Evolutionary conservation across 2,888 invertebrate genomes (phyloP), one percentile per base, ranked within the genome.

Genomic region (Onchidella celtica): DNA sequence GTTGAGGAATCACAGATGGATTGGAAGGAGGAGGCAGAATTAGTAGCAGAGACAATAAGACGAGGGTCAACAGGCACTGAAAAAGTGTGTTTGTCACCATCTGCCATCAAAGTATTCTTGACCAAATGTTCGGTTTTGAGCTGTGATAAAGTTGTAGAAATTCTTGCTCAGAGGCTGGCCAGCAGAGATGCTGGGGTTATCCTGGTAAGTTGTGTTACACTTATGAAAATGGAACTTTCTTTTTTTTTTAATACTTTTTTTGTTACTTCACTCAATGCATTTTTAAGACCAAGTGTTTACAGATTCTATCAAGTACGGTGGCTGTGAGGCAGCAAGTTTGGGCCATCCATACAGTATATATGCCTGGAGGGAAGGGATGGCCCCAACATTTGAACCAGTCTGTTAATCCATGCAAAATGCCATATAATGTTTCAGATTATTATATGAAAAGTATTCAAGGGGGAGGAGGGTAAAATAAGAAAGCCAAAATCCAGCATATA

Each of bases 101-200:
- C 81, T 14, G 86, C 88, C 57, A 77, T 89, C n/a, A 82, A 83
- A 47, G 57, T 36, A 1, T 90, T 89, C 75, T 63, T 87, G 6
- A 85, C 82, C 66, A 85, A 84, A 11, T 89, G 89, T 81, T 68
- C 81, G 14, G 74, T 78, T 9, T 83, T 90, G n/a, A 89, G 89
- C 83, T 88, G 89, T 86, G 89, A 89, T 77, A 88, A 86, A 84
- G 82, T 90, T 14, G 85, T 90, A 6, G 88, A 90, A 21, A 79
- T 86, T 24, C 69, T 90, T 34, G 86, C 83, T n/a, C 61, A 81
- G 47, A 82, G 81, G 57, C 78, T 89, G 1, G 34, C 75, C 29
- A 79, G 81, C 9, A 47, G 65, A 61, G 84, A 83, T 65, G 80
- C 83, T 55, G 65, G 74, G 21, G 68, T 83, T 32, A 72, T 85